Evolutionary conservation across 2,888 invertebrate species (phyloP).

Genomic region (Xestia sexstrigata): DNA sequence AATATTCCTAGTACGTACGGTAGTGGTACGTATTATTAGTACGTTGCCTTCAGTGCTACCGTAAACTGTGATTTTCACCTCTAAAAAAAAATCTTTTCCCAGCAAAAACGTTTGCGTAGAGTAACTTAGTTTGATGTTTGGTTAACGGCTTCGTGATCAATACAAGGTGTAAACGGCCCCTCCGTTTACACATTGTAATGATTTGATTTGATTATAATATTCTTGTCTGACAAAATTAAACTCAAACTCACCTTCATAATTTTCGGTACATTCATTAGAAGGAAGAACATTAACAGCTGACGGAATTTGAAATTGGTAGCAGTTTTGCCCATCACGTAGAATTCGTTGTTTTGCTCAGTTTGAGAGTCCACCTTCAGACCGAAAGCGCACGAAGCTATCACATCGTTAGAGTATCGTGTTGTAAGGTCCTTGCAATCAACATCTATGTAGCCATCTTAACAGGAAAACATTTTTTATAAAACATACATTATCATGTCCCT

Average conservation of each 20-base stretch:
- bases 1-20: too few species aligned
- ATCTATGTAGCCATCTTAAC: constrained; percentile 70
- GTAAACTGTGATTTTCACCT: background rate
- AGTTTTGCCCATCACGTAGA: constrained; percentile 88
- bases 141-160: too few species aligned
- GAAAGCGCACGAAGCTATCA: constrained; percentile 89
- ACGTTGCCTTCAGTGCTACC: background rate
- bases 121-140: background rate
- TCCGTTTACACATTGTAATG: too few species aligned
- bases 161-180: too few species aligned
- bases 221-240: background rate
- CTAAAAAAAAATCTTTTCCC: background rate
- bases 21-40: too few species aligned
- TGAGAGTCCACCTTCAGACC: constrained; percentile 90
- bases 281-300: constrained; percentile 66
- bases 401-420: constrained; percentile 87
- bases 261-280: background rate
- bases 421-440: constrained; percentile 85
- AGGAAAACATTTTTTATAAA: background rate
- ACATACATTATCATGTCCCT: background rate
- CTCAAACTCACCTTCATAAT: background rate
- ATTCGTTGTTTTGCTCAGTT: constrained; percentile 87
- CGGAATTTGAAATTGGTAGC: constrained; percentile 78
- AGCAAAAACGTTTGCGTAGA: background rate
- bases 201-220: background rate